Evolutionary conservation across 2,113 vertebrate species (phyloP).

Genomic region (Perognathus longimembris): DNA sequence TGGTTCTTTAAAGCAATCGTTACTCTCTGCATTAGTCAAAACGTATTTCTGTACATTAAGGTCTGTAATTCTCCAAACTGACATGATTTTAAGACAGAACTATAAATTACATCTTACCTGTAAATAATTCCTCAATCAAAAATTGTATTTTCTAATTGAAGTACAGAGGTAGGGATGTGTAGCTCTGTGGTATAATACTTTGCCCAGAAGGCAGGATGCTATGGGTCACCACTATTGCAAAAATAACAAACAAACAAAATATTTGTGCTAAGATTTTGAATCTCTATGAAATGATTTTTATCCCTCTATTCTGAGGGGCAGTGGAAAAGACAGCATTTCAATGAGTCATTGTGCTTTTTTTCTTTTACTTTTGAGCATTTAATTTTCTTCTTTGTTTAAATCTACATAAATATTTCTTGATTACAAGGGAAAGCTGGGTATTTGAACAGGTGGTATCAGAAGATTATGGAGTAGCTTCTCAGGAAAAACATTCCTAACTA

Average conservation of each 20-base stretch:
- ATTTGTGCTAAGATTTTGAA: not conserved
- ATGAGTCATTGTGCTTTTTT: conserved; percentile 6
- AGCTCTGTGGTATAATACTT: not conserved
- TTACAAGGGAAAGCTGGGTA: conserved; percentile 71
- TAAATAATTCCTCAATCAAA: not conserved
- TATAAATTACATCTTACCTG: not conserved
- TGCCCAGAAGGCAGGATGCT: not conserved
- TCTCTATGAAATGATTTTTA: not conserved
- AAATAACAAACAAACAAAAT: not conserved
- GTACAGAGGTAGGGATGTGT: not conserved
- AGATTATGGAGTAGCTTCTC: conserved; percentile 76
- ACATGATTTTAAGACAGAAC: too few relatives aligned
- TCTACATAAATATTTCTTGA: conserved; percentile 78
- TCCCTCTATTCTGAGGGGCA: not conserved
- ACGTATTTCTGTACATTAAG: not conserved
- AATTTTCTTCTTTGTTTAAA: conserved; percentile 72
- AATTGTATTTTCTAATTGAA: not conserved
- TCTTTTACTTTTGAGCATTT: conserved; percentile 65
- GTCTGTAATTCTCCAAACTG: too few relatives aligned
- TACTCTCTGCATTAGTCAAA: not conserved
- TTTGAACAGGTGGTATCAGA: conserved; percentile 79
- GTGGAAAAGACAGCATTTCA: not conserved
- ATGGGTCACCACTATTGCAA: fast-evolving
- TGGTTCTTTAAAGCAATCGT: not conserved
- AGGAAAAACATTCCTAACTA: conserved; percentile 74